Base-by-base conservation (phyloP, 2,797 vertebrate species). In the Microctenopoma steveboyesi region DNA sequence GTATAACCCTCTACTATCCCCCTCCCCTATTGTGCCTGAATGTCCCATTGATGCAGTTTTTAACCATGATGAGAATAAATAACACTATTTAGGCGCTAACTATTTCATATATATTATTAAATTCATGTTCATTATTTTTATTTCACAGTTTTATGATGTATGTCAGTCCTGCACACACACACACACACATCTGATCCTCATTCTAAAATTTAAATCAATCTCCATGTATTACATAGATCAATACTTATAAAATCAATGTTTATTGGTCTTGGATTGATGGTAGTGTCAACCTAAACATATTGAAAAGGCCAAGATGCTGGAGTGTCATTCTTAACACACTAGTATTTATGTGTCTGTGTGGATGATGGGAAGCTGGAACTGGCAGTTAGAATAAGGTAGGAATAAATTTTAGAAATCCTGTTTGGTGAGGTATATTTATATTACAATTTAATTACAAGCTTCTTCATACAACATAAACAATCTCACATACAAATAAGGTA, bases 171-270 rank as follows among this genome's bases (percentile, higher is more conserved):
- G 4, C n/a, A 48, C n/a, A 53, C 22, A 22, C 22, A 22, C 22
- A 22, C 22, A 40, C 35, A 42, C 64, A 71, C 42, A 52, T 61
- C 48, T 47, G 55, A 50, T 53, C 60, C 48, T 43, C 33, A 5
- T 49, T 71, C 79, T 73, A 52, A 66, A 66, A 83, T 78, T 77
- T 78, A 63, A 57, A 37, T 85, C 78, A 69, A 54, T 35, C 51
- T 25, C 12, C 40, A 37, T 43, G 48, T 54, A 65, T 59, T 39
- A 40, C 30, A 61, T 39, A 28, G 57, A 85, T 84, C 77, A 70
- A 59, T 83, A 62, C 76, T 71, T 45, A 64, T 68, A 25, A 72
- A 81, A 84, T 86, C 78, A 55, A 86, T 87, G 61, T 83, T 82
- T 86, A 85, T 82, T 82, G 80, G 65, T 52, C 57, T 69, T 64